A percentile compares a stretch with the other conserved stretches of the same genome.
phyloP scores from a whole-genome alignment of 2,797 vertebrate genomes.

The Lycodopsis pacificus region DNA sequence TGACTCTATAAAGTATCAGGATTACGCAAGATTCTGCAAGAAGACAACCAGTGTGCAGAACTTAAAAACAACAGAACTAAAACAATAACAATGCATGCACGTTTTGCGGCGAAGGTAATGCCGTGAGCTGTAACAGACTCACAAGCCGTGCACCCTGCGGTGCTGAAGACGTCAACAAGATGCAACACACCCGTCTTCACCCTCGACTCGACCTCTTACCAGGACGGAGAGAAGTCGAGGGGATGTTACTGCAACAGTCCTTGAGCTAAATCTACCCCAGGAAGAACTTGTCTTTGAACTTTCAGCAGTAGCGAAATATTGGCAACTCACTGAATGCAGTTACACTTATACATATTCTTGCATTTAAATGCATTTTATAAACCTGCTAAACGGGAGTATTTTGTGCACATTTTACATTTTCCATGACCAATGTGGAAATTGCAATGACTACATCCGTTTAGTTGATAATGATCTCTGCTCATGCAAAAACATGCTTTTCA shows the following conservation, averaged over 20 bases:
- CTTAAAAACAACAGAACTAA: constrained; percentile 12
- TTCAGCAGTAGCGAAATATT: not conserved
- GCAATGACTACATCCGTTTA: constrained; percentile 21
- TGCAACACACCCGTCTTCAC: constrained; percentile 4
- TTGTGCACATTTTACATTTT: not conserved
- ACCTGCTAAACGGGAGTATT: not conserved
- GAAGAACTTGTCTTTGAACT: not conserved
- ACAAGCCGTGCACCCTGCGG: constrained; percentile 38
- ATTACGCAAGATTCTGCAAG: not conserved
- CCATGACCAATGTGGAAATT: constrained; percentile 12
- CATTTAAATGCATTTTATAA: not conserved
- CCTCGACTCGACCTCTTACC: constrained; percentile 21
- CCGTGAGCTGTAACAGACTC: constrained; percentile 36
- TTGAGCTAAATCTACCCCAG: not conserved
- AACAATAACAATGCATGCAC: constrained; percentile 2
- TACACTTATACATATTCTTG: not conserved
- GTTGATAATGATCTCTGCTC: constrained; percentile 42
- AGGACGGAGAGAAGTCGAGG: constrained; percentile 4
- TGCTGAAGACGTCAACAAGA: constrained; percentile 35
- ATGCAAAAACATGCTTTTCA: constrained; percentile 43
- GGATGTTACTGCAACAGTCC: not conserved
- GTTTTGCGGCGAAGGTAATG: constrained; percentile 21
- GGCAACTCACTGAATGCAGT: not conserved
- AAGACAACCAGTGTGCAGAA: not conserved
- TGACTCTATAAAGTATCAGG: constrained; percentile 13